phyloP scores from a whole-genome alignment of 2,113 vertebrate species.

The Canis aureus region DNA sequence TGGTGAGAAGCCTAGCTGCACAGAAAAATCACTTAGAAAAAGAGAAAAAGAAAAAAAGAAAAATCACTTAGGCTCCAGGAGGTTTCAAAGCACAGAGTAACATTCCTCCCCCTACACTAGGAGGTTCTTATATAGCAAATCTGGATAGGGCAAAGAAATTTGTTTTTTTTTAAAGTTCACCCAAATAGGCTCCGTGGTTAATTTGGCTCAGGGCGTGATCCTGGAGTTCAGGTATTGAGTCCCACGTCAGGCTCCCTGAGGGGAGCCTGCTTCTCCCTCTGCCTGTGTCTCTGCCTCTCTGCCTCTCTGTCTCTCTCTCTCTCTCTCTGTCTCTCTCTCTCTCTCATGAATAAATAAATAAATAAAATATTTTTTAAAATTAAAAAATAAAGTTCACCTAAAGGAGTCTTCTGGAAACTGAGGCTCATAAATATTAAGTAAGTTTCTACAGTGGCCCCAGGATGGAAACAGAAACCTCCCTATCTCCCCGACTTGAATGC shows the following conservation, averaged over 20 bases:
- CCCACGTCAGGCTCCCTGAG: too few species aligned
- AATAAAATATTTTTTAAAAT: too few species aligned
- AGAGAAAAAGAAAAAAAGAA: not conserved
- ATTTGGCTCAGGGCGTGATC: too few species aligned
- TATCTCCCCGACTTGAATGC: not conserved
- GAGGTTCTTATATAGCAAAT: not conserved
- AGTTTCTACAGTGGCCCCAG: not conserved
- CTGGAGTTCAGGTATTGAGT: too few species aligned
- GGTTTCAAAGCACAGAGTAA: not conserved
- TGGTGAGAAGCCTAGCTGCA: not conserved
- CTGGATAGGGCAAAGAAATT: not conserved
- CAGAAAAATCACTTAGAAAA: not conserved
- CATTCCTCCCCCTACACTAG: not conserved
- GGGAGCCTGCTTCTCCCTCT: too few species aligned
- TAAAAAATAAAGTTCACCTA: not conserved
- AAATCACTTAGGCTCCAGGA: not conserved
- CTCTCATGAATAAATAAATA: too few species aligned
- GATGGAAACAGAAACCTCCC: constrained; percentile 3
- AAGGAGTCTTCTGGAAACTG: not conserved
- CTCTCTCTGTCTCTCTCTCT: too few species aligned
- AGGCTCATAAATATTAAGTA: not conserved
- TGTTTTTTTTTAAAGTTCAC: not conserved
- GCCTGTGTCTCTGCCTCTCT: too few species aligned
- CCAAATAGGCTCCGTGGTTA: not conserved
- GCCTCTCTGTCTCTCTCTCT: too few species aligned